Percentiles rank a stretch among this genome's conserved stretches.
Conservation (phyloP, 2,113 vertebrate genomes). For the Chloebia gouldiae region DNA sequence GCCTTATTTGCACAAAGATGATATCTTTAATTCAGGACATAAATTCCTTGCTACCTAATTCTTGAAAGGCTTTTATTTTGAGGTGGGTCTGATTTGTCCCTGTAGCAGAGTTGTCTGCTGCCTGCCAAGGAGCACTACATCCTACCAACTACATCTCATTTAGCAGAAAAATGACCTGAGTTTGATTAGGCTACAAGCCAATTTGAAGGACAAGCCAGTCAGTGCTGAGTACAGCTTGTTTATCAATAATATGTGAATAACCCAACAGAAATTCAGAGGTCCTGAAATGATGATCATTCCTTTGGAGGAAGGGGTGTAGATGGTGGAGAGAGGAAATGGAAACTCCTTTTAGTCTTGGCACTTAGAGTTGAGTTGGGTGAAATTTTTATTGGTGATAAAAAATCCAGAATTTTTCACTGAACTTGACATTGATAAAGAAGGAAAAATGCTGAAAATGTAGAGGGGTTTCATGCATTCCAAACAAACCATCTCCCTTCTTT, state of each 20-base stretch:
- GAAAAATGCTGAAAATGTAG: neutral
- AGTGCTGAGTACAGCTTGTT: neutral
- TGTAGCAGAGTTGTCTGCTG: neutral
- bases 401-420: neutral
- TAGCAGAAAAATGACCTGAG: neutral
- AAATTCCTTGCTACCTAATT: neutral
- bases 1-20: neutral
- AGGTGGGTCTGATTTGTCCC: neutral
- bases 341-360: neutral
- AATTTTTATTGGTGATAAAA: neutral
- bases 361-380: neutral
- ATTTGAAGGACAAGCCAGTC: neutral
- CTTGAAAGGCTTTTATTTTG: constrained; percentile 35
- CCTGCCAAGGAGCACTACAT: neutral
- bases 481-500: neutral
- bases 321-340: neutral
- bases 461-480: neutral
- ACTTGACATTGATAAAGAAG: neutral
- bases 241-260: neutral
- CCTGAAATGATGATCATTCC: neutral
- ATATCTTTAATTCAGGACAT: constrained; percentile 9
- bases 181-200: constrained; percentile 19
- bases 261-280: neutral
- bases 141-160: neutral
- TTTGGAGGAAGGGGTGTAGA: neutral